A percentile compares a stretch with the other conserved stretches of the same genome.
Evolutionary conservation across 2,888 invertebrate genomes (phyloP).

Genomic region (Rhagonycha lutea): DNA sequence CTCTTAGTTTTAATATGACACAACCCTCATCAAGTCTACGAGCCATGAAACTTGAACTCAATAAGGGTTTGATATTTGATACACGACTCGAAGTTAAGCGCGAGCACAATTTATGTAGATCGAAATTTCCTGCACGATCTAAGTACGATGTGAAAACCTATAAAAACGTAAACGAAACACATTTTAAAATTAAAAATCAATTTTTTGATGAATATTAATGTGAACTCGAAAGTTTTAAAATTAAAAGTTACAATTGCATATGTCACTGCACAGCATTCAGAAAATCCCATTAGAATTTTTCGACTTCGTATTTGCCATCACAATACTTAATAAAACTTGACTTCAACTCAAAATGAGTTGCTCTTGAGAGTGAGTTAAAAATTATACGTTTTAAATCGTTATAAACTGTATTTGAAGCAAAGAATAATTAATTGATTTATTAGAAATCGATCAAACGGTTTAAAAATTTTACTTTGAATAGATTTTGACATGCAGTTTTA

Average conservation of each 20-base stretch:
- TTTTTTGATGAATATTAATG: slow-evolving; percentile 24
- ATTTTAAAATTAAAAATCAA: slow-evolving; percentile 13
- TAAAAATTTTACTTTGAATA: too few relatives aligned
- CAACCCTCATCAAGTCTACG: slow-evolving; percentile 32
- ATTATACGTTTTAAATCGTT: slow-evolving; percentile 1
- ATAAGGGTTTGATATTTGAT: slow-evolving; percentile 29
- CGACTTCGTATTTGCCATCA: slow-evolving; percentile 19
- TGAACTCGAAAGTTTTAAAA: slow-evolving; percentile 17
- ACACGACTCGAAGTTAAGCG: slow-evolving; percentile 23
- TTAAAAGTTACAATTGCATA: slow-evolving; percentile 27
- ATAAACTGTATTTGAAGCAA: neutral
- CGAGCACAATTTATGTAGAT: slow-evolving; percentile 26
- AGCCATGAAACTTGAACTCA: slow-evolving; percentile 29
- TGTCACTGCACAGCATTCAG: slow-evolving; percentile 23
- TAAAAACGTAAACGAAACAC: slow-evolving; percentile 8
- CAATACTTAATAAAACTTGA: slow-evolving; percentile 24
- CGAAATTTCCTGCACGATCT: slow-evolving; percentile 19
- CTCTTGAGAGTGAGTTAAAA: slow-evolving; percentile 18
- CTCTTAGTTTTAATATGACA: slow-evolving; percentile 32
- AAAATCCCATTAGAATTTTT: slow-evolving; percentile 28
- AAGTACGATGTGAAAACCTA: neutral
- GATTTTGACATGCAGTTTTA: too few relatives aligned
- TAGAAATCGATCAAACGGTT: neutral
- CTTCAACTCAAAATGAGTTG: slow-evolving; percentile 15
- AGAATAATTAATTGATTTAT: neutral